Percentiles rank a stretch among this genome's conserved stretches.
Conservation (phyloP, 2,888 invertebrate species). For the Penaeus monodon region DNA sequence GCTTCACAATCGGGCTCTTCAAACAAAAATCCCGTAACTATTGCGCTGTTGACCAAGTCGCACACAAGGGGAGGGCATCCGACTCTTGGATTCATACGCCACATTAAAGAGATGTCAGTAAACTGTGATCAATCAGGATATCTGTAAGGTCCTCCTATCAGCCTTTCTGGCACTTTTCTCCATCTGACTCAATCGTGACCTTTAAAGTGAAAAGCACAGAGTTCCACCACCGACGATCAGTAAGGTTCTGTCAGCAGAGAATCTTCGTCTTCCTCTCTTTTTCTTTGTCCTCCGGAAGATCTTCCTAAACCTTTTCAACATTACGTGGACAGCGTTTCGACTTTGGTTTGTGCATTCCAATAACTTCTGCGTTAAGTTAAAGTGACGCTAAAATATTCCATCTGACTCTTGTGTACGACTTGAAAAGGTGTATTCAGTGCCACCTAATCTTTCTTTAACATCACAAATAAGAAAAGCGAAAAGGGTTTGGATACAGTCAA, state of each 20-base stretch:
- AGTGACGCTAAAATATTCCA: constrained; percentile 44
- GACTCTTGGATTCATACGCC: constrained; percentile 42
- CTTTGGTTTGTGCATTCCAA: too few species aligned
- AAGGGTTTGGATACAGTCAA: constrained; percentile 37
- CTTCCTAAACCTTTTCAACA: too few species aligned
- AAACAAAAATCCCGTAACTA: constrained; percentile 9
- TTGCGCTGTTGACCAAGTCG: background rate
- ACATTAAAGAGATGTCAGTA: background rate
- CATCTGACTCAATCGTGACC: too few species aligned
- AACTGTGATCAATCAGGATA: background rate
- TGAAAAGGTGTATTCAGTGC: constrained; percentile 17
- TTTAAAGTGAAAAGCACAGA: background rate
- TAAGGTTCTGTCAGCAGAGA: background rate
- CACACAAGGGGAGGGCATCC: constrained; percentile 19
- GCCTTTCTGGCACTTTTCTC: too few species aligned
- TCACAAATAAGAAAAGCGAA: constrained; percentile 49
- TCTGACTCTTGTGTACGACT: constrained; percentile 52
- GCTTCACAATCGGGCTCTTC: constrained; percentile 3
- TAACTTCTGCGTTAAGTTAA: constrained; percentile 8
- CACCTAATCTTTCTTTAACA: constrained; percentile 21
- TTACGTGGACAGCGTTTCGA: too few species aligned
- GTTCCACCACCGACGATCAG: background rate
- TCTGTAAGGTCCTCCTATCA: too few species aligned
- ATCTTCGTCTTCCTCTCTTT: too few species aligned
- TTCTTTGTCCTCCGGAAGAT: too few species aligned